A percentile compares a stretch with the other conserved stretches of the same genome.
phyloP scores from a whole-genome alignment of 2,797 vertebrate species.

The Astyanax mexicanus region DNA sequence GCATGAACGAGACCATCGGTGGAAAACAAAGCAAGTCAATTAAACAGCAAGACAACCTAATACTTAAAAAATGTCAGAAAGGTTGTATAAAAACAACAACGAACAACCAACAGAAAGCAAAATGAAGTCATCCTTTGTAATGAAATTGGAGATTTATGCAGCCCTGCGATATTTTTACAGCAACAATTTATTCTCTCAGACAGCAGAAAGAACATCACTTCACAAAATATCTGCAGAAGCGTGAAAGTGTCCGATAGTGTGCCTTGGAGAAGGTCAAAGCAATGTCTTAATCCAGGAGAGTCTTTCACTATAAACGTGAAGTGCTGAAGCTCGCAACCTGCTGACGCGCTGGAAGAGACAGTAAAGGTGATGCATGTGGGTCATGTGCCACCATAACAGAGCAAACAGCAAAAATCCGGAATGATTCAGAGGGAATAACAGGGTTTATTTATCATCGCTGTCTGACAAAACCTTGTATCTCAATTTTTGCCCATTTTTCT shows the following conservation, averaged over 20 bases:
- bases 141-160: not conserved
- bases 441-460: too few species aligned
- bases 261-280: slow-evolving; percentile 25
- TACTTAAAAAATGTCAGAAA: not conserved
- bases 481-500: too few species aligned
- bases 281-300: slow-evolving; percentile 12
- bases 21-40: slow-evolving; percentile 12
- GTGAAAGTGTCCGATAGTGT: not conserved
- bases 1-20: not conserved
- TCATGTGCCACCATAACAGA: not conserved
- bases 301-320: slow-evolving; percentile 45
- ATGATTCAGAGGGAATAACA: not conserved
- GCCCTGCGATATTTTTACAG: slow-evolving; percentile 10
- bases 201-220: slow-evolving; percentile 2
- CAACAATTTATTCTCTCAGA: not conserved
- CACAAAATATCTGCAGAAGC: not conserved
- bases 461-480: too few species aligned
- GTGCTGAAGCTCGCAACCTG: not conserved
- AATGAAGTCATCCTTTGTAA: not conserved
- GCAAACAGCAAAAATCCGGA: slow-evolving; percentile 12
- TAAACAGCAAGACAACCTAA: not conserved
- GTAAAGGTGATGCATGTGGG: slow-evolving; percentile 52
- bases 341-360: slow-evolving; percentile 36
- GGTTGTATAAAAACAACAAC: not conserved
- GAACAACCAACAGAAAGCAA: not conserved